Conservation (phyloP, 1,140 invertebrate species). For the Samia ricini region DNA sequence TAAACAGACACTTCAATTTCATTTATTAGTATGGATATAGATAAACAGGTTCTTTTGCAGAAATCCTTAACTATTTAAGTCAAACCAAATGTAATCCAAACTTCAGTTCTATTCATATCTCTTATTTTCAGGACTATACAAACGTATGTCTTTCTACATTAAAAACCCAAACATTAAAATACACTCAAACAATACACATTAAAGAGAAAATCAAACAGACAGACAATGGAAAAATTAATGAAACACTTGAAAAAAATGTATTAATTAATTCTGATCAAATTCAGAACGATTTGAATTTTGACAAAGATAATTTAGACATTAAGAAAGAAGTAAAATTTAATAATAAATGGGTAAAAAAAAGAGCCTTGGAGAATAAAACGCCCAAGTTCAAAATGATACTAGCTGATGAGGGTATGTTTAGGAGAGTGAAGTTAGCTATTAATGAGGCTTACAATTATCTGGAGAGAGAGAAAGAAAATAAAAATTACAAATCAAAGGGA, state of each 20-base stretch:
- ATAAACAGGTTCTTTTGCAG: too few species aligned
- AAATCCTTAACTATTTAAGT: too few species aligned
- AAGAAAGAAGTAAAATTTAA: constrained; percentile 13
- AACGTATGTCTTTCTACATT: neutral
- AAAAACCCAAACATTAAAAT: neutral
- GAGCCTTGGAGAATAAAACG: constrained; percentile 29
- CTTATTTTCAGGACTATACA: neutral
- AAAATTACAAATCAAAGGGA: constrained; percentile 10
- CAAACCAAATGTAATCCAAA: too few species aligned
- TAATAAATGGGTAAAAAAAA: constrained; percentile 27
- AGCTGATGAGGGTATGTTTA: constrained; percentile 14
- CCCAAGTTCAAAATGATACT: constrained; percentile 33
- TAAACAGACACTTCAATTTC: too few species aligned
- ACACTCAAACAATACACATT: neutral
- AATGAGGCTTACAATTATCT: constrained; percentile 15
- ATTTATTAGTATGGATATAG: too few species aligned
- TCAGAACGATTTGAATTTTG: neutral
- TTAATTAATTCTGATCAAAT: neutral
- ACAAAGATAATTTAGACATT: constrained; percentile 8
- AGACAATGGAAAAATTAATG: neutral
- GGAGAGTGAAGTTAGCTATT: constrained; percentile 11
- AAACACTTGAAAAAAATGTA: neutral
- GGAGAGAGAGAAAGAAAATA: constrained; percentile 14
- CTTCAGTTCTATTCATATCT: too few species aligned
- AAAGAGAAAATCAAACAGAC: neutral